Percentiles rank a stretch among this genome's conserved stretches.
phyloP scores from a whole-genome alignment of 2,888 invertebrate species.

The Xanthia togata region DNA sequence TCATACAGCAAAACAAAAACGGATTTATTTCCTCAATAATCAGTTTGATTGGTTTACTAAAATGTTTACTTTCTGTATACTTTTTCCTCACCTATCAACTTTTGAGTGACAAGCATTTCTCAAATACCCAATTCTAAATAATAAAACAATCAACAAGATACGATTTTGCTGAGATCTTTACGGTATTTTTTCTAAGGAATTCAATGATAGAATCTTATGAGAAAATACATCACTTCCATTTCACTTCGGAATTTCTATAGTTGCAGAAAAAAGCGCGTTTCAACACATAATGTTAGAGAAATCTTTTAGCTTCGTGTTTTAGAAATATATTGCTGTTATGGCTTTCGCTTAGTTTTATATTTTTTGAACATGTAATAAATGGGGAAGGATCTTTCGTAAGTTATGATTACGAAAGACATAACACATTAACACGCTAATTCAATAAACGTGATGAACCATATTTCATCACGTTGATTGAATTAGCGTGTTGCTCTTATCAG shows the following conservation, averaged over 20 bases:
- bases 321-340: background rate
- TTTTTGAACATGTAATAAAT: background rate
- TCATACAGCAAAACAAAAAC: conserved; percentile 13
- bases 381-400: background rate
- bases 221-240: too few relatives aligned
- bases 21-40: conserved; percentile 3
- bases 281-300: background rate
- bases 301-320: background rate
- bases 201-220: background rate
- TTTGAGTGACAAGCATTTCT: too few relatives aligned
- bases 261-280: background rate
- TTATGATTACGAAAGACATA: too few relatives aligned
- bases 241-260: background rate
- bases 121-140: background rate
- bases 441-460: too few relatives aligned
- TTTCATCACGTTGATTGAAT: background rate
- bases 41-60: background rate
- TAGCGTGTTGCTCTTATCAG: too few relatives aligned
- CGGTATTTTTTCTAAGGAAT: too few relatives aligned
- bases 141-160: too few relatives aligned
- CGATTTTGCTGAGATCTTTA: too few relatives aligned
- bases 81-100: too few relatives aligned
- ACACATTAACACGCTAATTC: too few relatives aligned
- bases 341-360: background rate
- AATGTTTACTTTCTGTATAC: background rate